Evolutionary conservation across 2,797 vertebrate species (phyloP), one percentile per base, ranked within the genome.

Genomic region (Orestias chungarensis): DNA sequence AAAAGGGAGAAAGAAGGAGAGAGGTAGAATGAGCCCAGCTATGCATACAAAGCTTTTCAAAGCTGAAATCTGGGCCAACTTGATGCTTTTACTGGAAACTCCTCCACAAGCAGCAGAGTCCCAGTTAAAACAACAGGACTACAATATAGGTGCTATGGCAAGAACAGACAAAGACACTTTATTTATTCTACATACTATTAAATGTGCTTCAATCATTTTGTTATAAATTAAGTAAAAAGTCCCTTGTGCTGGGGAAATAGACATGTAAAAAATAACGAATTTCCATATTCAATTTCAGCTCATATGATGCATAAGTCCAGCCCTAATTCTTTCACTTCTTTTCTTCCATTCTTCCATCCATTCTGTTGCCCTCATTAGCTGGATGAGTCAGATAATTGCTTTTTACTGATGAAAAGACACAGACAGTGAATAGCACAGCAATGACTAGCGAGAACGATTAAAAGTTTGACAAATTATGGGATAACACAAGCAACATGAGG

Each of bases 31-130:
- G 35, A 89, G 75, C 82, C 85, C 81, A 87, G 87, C 87, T 91
- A 86, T 10, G 81, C 89, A 91, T 92, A 89, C 89, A 91, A 92
- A 92, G 88, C 87, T 90, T 76, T 83, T 82, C 87, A 88, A 87
- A 92, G 90, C 90, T 85, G 90, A 92, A 90, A 93, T 93, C 88
- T 89, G 90, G 91, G 91, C 88, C 87, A 82, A 85, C 75, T 80
- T 79, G 84, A 86, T 87, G 85, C 86, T 89, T 90, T 93, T 91
- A 87, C 83, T 89, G 87, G 87, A 92, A 91, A 88, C 77, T 71
- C 65, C 72, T 84, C 83, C 86, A 88, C 75, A 71, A 87, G 85
- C 75, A 82, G 76, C 77, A 86, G 85, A 86, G 86, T 85, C 83
- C 73, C 81, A 86, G 81, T 84, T 74, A 77, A 90, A 86, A 76